Evolutionary conservation across 2,888 invertebrate genomes (phyloP), one percentile per base, ranked within the genome.

Genomic region (Zhuqinia jingwanae): DNA sequence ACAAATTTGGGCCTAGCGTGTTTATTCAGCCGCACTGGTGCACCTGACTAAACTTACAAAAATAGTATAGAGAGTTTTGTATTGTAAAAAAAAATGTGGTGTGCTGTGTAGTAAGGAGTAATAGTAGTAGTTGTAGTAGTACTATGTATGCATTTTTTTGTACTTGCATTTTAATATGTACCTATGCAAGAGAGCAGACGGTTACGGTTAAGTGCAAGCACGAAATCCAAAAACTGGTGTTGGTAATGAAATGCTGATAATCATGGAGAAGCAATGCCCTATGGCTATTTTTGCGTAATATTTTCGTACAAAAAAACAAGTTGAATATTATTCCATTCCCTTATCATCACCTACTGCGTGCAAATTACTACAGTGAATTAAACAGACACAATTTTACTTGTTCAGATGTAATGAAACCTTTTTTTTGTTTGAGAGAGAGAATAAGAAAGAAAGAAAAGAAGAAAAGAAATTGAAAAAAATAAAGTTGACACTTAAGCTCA

Each of bases 1-100:
- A 63, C 30, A 76, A 83, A 75, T 81, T 81, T 83, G 65, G 63
- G 63, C 25, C 63, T 83, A 76, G 73, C 73, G 60, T 73, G 75
- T 56, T 82, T 75, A 60, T 45, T 63, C 75, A 60, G 63, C 47
- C 50, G 53, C 25, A 36, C 27, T 20, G 47, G 68, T 65, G 53
- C 56, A 58, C 50, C 22, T 17, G 22, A 80, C 63, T 63, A 30
- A 30, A 70, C 53, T 68, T 50, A 56, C 10, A 81, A 82, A 22
- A 20, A 70, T 27, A 8, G n/a, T 17, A 36, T 0, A 68, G 36
- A 17, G 8, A 63, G 15, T 58, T n/a, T 22, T 42, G 2, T 20
- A 25, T 22, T 1, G 77, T n/a, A 30, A 30, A 58, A 36, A 20
- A 47, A 10, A 47, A 47, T n/a, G 11, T 8, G 11, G 47, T 47